Conservation (phyloP, 2,797 vertebrate species). For the Myiotriccus ornatus region DNA sequence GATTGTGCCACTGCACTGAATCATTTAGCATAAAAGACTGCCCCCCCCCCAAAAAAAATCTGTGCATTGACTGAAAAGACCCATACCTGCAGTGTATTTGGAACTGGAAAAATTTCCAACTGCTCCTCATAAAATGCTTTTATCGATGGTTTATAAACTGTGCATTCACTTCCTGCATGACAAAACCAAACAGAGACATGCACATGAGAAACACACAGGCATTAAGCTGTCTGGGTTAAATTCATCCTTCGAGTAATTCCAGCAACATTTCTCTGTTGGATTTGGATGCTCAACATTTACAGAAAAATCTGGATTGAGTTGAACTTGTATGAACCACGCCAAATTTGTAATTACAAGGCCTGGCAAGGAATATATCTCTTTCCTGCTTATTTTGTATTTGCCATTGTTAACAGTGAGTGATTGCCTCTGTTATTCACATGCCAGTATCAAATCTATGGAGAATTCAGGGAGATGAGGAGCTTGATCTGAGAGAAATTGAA, state of each 20-base stretch:
- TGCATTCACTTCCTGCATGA: background rate
- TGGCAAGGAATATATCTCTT: conserved; percentile 12
- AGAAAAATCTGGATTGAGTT: conserved; percentile 40
- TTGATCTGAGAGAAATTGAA: conserved; percentile 50
- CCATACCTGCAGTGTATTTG: background rate
- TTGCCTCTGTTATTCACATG: conserved; percentile 36
- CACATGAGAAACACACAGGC: background rate
- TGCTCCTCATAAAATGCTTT: background rate
- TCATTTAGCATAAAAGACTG: background rate
- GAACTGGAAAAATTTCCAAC: background rate
- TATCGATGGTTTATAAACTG: background rate
- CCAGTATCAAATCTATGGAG: conserved; percentile 8
- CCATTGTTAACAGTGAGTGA: conserved; percentile 6
- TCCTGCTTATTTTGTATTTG: conserved; percentile 22
- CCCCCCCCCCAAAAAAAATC: background rate
- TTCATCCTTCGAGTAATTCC: background rate
- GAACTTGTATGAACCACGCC: conserved; percentile 28
- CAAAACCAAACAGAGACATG: background rate
- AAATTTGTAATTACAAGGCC: conserved; percentile 38
- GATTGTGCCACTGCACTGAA: background rate
- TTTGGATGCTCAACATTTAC: background rate
- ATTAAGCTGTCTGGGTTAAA: background rate
- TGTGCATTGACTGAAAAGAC: background rate
- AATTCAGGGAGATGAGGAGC: conserved; percentile 27
- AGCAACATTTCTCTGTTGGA: conserved; percentile 2